These are phyloP conservation scores for Drosophila mulleri DNA, from an alignment of 2,888 invertebrate species.

Conservation along the genomic window DNA sequence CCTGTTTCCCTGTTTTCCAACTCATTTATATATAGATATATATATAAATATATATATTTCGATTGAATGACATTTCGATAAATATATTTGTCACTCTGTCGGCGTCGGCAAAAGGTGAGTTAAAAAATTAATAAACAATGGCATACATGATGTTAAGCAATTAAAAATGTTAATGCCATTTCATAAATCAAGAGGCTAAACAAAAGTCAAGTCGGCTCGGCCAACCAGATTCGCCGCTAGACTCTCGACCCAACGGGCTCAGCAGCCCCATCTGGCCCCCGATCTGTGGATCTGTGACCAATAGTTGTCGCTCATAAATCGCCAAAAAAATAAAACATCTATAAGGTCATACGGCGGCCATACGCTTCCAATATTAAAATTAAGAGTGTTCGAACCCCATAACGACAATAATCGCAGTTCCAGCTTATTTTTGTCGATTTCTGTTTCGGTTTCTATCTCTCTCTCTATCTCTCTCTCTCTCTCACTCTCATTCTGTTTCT, in stretches of 20 bases:
- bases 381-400: slow-evolving; percentile 56
- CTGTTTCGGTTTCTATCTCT: neutral
- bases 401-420: slow-evolving; percentile 63
- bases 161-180: slow-evolving; percentile 84
- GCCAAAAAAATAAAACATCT: slow-evolving; percentile 20
- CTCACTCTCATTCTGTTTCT: slow-evolving; percentile 1
- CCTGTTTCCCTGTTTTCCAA: slow-evolving; percentile 50
- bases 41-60: slow-evolving; percentile 1
- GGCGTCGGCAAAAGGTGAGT: slow-evolving; percentile 48
- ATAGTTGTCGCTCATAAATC: slow-evolving; percentile 79
- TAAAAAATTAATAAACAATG: slow-evolving; percentile 83
- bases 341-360: slow-evolving; percentile 52
- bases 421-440: slow-evolving; percentile 49
- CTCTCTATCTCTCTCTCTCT: neutral
- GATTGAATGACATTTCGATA: slow-evolving; percentile 72
- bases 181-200: slow-evolving; percentile 80
- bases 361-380: slow-evolving; percentile 61
- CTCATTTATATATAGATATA: neutral
- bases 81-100: slow-evolving; percentile 76
- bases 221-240: slow-evolving; percentile 71
- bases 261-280: slow-evolving; percentile 21
- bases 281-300: slow-evolving; percentile 62
- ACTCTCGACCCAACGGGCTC: slow-evolving; percentile 10
- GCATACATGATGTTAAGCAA: slow-evolving; percentile 82
- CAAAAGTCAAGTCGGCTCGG: slow-evolving; percentile 45